These are phyloP conservation scores for Meloidogyne hapla DNA, from an alignment of 1,140 invertebrate species.

Conservation along the genomic window DNA sequence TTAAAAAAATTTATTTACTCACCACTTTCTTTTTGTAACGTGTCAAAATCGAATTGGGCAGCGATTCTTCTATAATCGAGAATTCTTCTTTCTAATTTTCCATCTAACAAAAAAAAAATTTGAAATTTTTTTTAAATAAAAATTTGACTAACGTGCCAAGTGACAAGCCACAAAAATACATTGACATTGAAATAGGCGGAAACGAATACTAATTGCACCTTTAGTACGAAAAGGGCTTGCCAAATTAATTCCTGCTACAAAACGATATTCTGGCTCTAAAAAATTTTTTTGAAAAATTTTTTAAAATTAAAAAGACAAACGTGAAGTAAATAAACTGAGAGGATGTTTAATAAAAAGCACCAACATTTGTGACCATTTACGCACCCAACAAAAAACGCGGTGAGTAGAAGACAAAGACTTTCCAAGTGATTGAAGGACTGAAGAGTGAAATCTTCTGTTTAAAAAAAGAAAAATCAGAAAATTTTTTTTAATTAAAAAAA, in stretches of 20 bases:
- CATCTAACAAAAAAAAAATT: conserved; percentile 35
- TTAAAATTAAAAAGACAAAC: conserved; percentile 27
- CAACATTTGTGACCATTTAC: conserved; percentile 56
- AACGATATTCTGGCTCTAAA: conserved; percentile 52
- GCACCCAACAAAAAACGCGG: conserved; percentile 50
- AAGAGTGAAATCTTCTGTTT: conserved; percentile 42
- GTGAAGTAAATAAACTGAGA: conserved; percentile 46
- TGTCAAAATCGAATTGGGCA: conserved; percentile 40
- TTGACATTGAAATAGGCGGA: conserved; percentile 43
- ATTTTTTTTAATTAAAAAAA: conserved; percentile 10
- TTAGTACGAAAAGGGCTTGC: conserved; percentile 50
- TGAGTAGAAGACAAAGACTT: conserved; percentile 47
- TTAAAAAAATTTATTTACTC: not conserved
- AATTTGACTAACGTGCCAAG: conserved; percentile 44
- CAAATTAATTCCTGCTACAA: conserved; percentile 43
- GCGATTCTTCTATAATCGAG: conserved; percentile 49
- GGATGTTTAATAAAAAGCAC: conserved; percentile 44
- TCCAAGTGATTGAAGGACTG: conserved; percentile 45
- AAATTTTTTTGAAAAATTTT: not conserved
- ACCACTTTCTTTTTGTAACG: conserved; percentile 7
- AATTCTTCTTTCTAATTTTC: conserved; percentile 47
- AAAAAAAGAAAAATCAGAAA: conserved; percentile 19
- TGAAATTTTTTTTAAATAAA: not conserved
- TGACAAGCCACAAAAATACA: conserved; percentile 54
- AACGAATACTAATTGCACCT: conserved; percentile 54